A percentile compares a stretch with the other conserved stretches of the same genome.
Conservation (phyloP, 2,113 vertebrate species). For the Turdus rufiventris region DNA sequence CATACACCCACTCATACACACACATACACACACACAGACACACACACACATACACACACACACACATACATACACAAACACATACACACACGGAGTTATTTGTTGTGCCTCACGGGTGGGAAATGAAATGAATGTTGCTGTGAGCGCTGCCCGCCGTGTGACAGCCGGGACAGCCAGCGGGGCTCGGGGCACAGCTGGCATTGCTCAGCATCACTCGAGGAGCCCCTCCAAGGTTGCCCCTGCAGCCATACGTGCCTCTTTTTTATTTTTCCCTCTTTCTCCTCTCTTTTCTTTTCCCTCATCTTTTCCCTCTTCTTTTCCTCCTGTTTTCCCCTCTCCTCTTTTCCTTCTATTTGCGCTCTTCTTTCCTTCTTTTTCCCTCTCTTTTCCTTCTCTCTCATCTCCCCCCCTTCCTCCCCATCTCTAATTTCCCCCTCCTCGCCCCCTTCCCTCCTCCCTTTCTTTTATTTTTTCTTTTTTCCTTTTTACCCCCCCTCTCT, state of each 20-base stretch:
- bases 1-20: too few relatives aligned
- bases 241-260: rapidly evolving
- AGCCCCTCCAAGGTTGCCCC: background rate
- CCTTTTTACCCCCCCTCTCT: too few relatives aligned
- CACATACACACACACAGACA: too few relatives aligned
- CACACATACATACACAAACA: rapidly evolving
- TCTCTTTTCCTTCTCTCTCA: too few relatives aligned
- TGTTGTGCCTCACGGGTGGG: background rate
- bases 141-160: background rate
- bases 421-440: background rate
- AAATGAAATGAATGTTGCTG: background rate
- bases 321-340: too few relatives aligned
- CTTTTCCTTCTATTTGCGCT: background rate
- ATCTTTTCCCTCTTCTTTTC: too few relatives aligned
- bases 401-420: background rate
- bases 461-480: background rate
- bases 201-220: background rate
- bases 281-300: background rate
- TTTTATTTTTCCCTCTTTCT: too few relatives aligned
- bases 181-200: background rate
- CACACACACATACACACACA: too few relatives aligned
- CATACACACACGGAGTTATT: background rate
- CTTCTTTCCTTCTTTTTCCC: too few relatives aligned
- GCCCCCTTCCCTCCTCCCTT: too few relatives aligned
- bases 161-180: background rate